Conservation (phyloP, 30 jellyfish, hydroid and myxozoan genomes). For the Cassiopea andromeda region DNA sequence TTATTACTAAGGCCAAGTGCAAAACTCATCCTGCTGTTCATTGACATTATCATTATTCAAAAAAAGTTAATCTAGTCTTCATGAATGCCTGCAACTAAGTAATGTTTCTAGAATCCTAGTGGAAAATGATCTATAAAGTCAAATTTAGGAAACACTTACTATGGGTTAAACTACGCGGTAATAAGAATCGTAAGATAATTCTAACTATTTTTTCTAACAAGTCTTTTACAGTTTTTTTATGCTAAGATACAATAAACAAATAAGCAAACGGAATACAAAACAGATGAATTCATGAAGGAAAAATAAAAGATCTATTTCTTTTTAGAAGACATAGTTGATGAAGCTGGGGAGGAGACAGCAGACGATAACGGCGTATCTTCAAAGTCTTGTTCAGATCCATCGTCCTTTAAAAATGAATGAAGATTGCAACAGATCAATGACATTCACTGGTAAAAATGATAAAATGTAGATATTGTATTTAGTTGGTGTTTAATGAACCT, state of each 20-base stretch:
- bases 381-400: constrained; percentile 84
- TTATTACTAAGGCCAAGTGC: no score
- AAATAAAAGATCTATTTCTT: constrained; percentile 21
- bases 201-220: no score
- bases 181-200: not conserved
- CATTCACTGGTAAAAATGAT: no score
- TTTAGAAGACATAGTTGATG: constrained; percentile 65
- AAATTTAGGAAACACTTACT: not conserved
- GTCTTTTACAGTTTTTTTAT: no score
- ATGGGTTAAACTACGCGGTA: not conserved
- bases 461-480: no score
- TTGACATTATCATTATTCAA: not conserved
- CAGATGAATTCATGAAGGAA: no score
- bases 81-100: not conserved
- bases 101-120: not conserved
- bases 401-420: constrained; percentile 67
- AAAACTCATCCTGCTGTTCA: not conserved
- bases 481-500: no score
- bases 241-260: no score
- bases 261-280: no score
- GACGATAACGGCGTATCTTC: constrained; percentile 98
- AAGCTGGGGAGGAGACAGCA: constrained; percentile 98
- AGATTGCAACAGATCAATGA: no score
- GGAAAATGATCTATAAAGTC: not conserved
- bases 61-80: not conserved